Conservation (phyloP, 2,113 vertebrate species). For the Sorex araneus region DNA sequence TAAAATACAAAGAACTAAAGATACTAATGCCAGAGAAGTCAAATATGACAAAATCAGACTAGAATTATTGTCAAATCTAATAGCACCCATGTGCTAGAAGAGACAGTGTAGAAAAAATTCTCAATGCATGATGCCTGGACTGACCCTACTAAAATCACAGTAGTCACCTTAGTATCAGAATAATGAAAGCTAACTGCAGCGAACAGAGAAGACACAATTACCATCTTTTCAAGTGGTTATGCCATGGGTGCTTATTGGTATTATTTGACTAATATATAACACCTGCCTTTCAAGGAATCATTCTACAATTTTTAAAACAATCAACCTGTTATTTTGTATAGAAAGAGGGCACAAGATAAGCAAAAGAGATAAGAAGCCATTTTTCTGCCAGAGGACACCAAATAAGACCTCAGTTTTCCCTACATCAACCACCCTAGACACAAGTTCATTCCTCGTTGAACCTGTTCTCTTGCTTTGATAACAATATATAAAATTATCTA, state of each 20-base stretch:
- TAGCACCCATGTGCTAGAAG: not conserved
- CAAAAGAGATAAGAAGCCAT: not conserved
- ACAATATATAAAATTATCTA: slow-evolving; percentile 38
- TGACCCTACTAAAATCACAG: slow-evolving; percentile 26
- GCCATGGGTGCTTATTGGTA: not conserved
- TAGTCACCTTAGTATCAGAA: not conserved
- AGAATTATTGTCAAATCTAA: slow-evolving; percentile 39
- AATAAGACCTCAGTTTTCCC: slow-evolving; percentile 18
- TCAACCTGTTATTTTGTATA: slow-evolving; percentile 36
- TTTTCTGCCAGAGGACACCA: slow-evolving; percentile 29
- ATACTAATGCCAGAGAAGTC: slow-evolving; percentile 9
- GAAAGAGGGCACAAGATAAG: slow-evolving; percentile 44
- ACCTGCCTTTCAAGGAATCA: slow-evolving; percentile 44
- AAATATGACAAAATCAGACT: slow-evolving; percentile 45
- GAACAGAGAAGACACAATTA: slow-evolving; percentile 32
- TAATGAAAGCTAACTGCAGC: slow-evolving; percentile 53
- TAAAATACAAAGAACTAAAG: slow-evolving; percentile 40
- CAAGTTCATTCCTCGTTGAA: slow-evolving; percentile 22
- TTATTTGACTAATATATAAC: slow-evolving; percentile 47
- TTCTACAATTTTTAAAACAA: slow-evolving; percentile 52
- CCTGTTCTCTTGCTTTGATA: slow-evolving; percentile 30
- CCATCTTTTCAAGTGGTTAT: not conserved
- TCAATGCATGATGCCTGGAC: slow-evolving; percentile 58
- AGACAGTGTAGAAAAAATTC: slow-evolving; percentile 47
- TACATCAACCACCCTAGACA: not conserved